These are phyloP conservation scores for Seira ritae DNA, from an alignment of 2,888 invertebrate species.

Conservation along the genomic window DNA sequence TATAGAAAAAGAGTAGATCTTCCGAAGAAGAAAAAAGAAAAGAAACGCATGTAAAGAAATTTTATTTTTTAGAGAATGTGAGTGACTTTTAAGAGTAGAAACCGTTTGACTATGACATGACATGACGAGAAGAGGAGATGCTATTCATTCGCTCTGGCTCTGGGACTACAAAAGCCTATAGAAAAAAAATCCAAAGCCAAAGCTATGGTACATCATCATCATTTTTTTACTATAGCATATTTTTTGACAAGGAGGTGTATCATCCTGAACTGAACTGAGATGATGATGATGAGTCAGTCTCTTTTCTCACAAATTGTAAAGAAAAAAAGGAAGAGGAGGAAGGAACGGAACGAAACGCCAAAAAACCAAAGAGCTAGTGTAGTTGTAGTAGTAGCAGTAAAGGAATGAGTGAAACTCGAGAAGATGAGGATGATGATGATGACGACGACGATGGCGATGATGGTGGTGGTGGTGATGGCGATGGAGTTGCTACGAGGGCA, in stretches of 20 bases:
- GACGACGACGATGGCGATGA: constrained; percentile 11
- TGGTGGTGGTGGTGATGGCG: constrained; percentile 29
- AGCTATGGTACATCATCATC: constrained; percentile 21
- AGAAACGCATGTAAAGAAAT: no score
- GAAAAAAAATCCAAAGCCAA: constrained; percentile 15
- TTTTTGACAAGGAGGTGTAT: constrained; percentile 7
- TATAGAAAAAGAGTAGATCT: not conserved
- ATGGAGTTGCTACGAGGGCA: not conserved
- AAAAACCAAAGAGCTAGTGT: not conserved
- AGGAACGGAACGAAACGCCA: not conserved
- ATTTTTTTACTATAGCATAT: not conserved
- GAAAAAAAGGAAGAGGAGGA: constrained; percentile 20
- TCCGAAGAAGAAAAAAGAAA: not conserved
- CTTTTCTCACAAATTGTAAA: constrained; percentile 27
- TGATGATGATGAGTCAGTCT: constrained; percentile 21
- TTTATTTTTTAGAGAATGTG: not conserved
- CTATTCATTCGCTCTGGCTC: no score
- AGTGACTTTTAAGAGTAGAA: not conserved
- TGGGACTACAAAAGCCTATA: constrained; percentile 30
- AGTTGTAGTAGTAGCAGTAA: not conserved
- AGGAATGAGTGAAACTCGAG: constrained; percentile 27
- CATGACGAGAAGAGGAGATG: not conserved
- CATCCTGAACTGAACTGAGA: no score
- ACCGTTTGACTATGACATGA: not conserved
- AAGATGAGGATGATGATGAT: constrained; percentile 6